Conservation (phyloP, 1,140 invertebrate genomes). For the Panagrolaimus sp. region DNA sequence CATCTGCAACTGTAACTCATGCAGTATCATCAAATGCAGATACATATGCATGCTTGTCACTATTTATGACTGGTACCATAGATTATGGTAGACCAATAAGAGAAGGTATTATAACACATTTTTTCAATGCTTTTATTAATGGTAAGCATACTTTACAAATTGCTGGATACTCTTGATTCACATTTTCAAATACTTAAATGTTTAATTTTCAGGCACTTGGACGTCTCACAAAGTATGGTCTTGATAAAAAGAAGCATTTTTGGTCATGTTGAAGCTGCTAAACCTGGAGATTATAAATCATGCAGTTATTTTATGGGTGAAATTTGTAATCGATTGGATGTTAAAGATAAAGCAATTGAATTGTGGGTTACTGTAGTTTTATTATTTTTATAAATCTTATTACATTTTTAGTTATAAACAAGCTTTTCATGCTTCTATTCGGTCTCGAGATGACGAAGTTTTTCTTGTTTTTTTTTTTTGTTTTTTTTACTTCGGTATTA, state of each 20-base stretch:
- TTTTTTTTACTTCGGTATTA: too few species aligned
- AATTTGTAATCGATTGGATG: slow-evolving; percentile 38
- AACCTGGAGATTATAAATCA: slow-evolving; percentile 53
- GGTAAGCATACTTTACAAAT: too few species aligned
- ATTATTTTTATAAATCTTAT: background rate
- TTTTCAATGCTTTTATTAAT: too few species aligned
- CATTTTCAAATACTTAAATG: too few species aligned
- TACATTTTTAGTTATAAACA: slow-evolving; percentile 32
- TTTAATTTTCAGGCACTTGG: slow-evolving; percentile 32
- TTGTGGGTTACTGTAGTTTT: slow-evolving; percentile 4
- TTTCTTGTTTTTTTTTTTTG: too few species aligned
- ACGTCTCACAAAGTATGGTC: slow-evolving; percentile 40
- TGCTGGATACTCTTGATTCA: too few species aligned
- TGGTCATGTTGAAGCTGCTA: slow-evolving; percentile 41
- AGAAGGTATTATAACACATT: too few species aligned
- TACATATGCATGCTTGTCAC: too few species aligned
- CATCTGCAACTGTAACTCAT: too few species aligned
- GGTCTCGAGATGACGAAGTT: slow-evolving; percentile 42
- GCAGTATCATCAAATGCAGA: too few species aligned
- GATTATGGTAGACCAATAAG: too few species aligned
- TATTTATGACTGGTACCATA: too few species aligned
- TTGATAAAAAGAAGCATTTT: slow-evolving; percentile 17
- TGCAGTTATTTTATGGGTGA: slow-evolving; percentile 54
- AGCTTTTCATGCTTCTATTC: slow-evolving; percentile 47
- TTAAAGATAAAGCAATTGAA: slow-evolving; percentile 38